phyloP scores from a whole-genome alignment of 2,797 vertebrate genomes.

The Chelonia mydas region DNA sequence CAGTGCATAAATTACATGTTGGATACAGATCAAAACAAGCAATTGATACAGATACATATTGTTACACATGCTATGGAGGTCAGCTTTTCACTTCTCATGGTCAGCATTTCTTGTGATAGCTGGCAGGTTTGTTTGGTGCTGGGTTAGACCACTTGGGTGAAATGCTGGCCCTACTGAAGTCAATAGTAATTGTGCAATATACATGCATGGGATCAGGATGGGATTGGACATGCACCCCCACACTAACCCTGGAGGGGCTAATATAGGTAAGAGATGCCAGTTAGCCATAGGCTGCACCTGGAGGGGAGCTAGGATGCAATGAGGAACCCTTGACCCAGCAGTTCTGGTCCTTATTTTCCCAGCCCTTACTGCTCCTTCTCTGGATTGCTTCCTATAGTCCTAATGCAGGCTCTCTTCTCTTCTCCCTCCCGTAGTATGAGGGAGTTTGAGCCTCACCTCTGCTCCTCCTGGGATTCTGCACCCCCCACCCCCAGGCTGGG shows the following conservation, averaged over 20 bases:
- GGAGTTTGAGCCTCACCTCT: too few relatives aligned
- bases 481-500: too few relatives aligned
- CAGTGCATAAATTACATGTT: background rate
- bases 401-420: too few relatives aligned
- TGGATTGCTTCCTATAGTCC: too few relatives aligned
- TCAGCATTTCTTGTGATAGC: background rate
- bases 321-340: background rate
- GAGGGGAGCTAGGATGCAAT: background rate
- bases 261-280: background rate
- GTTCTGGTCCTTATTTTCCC: too few relatives aligned
- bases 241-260: background rate
- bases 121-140: background rate
- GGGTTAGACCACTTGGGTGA: background rate
- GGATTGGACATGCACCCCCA: background rate
- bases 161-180: background rate
- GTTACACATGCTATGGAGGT: background rate
- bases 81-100: background rate
- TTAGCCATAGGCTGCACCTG: background rate
- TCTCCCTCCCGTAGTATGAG: too few relatives aligned
- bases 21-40: background rate
- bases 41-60: background rate
- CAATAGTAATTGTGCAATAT: background rate
- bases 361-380: too few relatives aligned
- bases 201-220: background rate
- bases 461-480: too few relatives aligned